Base-by-base conservation (phyloP, 1,140 invertebrate species). In the Rhopalosiphum maidis region DNA sequence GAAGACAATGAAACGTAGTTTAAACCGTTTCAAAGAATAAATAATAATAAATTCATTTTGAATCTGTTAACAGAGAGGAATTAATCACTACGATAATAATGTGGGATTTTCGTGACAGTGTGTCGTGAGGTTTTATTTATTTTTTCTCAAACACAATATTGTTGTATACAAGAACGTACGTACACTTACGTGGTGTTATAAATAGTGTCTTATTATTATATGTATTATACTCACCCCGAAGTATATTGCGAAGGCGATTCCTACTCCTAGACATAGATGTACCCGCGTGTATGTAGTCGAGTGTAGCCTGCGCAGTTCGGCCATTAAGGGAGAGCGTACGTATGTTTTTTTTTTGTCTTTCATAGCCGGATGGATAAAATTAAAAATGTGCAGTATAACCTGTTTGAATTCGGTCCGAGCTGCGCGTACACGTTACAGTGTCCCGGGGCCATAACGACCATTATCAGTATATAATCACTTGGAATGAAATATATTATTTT, bases 401-500 rank as follows among this genome's bases (percentile, higher is more conserved):
- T 54, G 88, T 89, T 89, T 89, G 48, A 89, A 55, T 89, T 89
- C 48, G 48, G 35, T 41, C 48, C 22, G 2, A 35, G 46, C 43
- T 30, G 43, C 11, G 41, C n/a, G 22, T 30, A 48, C 48, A 54
- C 51, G 48, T 30, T 18, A n/a, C 30, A 15, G 30, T 68, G 60
- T 25, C 88, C 48, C 37, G 22, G 51, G 48, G 88, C 88, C 25
- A 55, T 55, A 54, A 55, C 88, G 35, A 41, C 88, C 48, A 37
- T 55, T 89, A 89, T 89, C 88, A 54, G 88, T 37, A 11, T n/a
- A 48, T 54, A 54, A 89, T 89, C 87, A 30, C 48, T 35, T 15
- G 48, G 51, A 55, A 89, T 89, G 88, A 89, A 89, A 25, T 89
- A 55, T 41, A n/a, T 89, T 55, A 54, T 89, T 55, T 55, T 54